Conservation (phyloP, 2,113 vertebrate species). For the Piliocolobus tephrosceles region DNA sequence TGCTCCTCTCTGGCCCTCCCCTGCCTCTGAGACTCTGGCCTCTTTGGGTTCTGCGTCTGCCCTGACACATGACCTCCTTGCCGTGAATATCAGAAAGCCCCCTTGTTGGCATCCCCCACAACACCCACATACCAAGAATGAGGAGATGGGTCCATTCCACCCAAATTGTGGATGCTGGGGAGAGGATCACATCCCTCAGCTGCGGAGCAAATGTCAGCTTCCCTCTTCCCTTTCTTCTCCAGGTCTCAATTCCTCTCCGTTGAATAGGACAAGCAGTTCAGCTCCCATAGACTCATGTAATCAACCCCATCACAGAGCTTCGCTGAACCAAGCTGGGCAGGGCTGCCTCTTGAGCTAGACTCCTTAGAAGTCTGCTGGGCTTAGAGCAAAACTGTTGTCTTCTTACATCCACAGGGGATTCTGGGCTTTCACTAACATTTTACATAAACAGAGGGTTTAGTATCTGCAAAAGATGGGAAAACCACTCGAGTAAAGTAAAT, state of each 20-base stretch:
- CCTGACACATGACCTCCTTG: neutral
- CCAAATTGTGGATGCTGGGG: neutral
- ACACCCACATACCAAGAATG: neutral
- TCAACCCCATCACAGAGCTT: rapidly evolving
- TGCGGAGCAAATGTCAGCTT: neutral
- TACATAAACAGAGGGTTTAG: neutral
- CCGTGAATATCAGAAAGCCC: neutral
- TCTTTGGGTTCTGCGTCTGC: neutral
- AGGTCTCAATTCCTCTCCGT: neutral
- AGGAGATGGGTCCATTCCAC: neutral
- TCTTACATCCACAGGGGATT: too few relatives aligned
- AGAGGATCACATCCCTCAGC: neutral
- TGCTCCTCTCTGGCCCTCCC: neutral
- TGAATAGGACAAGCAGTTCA: neutral
- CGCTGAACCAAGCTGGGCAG: neutral
- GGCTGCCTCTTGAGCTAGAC: neutral
- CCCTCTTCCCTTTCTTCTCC: neutral
- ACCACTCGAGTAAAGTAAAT: neutral
- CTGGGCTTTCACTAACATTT: neutral
- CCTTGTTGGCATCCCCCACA: neutral
- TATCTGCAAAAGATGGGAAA: neutral
- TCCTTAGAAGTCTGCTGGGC: neutral
- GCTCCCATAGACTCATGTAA: neutral
- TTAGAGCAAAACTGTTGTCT: neutral
- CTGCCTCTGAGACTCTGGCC: neutral